Percentiles rank a stretch among this genome's conserved stretches.
phyloP scores from a whole-genome alignment of 92 coral and sea anemone genomes.

The Umimayanthus chanpuru region DNA sequence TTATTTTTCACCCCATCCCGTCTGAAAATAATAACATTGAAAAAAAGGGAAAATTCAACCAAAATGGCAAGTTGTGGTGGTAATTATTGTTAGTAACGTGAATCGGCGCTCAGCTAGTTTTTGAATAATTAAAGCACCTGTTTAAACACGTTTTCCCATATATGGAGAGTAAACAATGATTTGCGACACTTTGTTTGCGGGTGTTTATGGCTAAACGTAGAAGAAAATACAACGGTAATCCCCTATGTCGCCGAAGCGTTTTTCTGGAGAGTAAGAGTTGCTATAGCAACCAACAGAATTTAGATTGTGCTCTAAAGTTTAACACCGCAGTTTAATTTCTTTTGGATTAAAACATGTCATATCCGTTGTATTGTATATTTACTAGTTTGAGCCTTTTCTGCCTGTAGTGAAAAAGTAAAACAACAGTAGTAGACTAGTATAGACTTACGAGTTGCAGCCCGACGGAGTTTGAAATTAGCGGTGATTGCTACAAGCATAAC shows the following conservation, averaged over 20 bases:
- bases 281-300: conserved; percentile 11
- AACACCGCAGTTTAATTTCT: not conserved
- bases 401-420: no score
- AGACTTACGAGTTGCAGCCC: not conserved
- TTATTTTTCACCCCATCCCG: conserved; percentile 23
- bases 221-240: conserved; percentile 1
- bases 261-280: conserved; percentile 21
- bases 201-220: conserved; percentile 16
- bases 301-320: not conserved
- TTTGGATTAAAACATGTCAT: not conserved
- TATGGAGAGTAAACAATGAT: conserved; percentile 35
- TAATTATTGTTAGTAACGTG: conserved; percentile 6
- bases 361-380: not conserved
- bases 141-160: conserved; percentile 35
- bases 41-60: not conserved
- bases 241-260: not conserved
- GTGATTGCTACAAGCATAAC: not conserved
- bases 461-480: not conserved
- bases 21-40: not conserved
- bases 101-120: conserved; percentile 8
- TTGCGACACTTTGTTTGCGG: conserved; percentile 42
- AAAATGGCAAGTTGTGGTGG: conserved; percentile 1
- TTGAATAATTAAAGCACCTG: conserved; percentile 41
- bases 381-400: not conserved
- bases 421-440: not conserved